These are phyloP conservation scores for Drosophila neutralis DNA, from an alignment of 2,888 invertebrate genomes.

Conservation along the genomic window DNA sequence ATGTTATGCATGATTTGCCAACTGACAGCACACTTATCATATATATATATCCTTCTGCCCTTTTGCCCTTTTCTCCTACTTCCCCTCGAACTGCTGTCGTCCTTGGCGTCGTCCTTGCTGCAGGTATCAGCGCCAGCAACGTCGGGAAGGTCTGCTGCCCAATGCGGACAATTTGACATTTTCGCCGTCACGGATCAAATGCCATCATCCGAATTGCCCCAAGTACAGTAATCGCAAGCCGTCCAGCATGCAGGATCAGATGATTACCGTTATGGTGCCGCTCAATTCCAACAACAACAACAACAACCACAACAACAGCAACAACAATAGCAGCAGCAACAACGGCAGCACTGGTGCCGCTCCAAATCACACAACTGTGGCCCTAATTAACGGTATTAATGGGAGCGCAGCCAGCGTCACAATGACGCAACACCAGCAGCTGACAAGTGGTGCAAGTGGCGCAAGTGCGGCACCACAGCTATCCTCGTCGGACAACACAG, in stretches of 20 bases:
- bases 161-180: constrained; percentile 85
- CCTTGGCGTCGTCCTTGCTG: not conserved
- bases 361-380: constrained; percentile 34
- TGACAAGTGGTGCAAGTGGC: constrained; percentile 36
- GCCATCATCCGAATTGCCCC: constrained; percentile 85
- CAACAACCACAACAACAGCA: constrained; percentile 64
- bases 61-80: not conserved
- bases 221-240: constrained; percentile 83
- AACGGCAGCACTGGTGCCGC: constrained; percentile 12
- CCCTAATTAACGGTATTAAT: constrained; percentile 47
- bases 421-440: constrained; percentile 26
- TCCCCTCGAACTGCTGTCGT: not conserved
- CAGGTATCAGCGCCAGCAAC: constrained; percentile 84
- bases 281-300: constrained; percentile 83
- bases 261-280: constrained; percentile 85
- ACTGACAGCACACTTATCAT: constrained; percentile 56
- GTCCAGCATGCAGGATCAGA: constrained; percentile 84
- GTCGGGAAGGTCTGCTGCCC: constrained; percentile 84
- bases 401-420: constrained; percentile 39
- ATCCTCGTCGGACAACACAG: constrained; percentile 85
- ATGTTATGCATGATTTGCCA: constrained; percentile 34
- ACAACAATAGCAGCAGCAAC: constrained; percentile 49
- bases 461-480: constrained; percentile 16
- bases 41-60: constrained; percentile 18
- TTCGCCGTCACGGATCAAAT: constrained; percentile 84